phyloP scores from a whole-genome alignment of 1,140 invertebrate species.

The Diuraphis noxia region DNA sequence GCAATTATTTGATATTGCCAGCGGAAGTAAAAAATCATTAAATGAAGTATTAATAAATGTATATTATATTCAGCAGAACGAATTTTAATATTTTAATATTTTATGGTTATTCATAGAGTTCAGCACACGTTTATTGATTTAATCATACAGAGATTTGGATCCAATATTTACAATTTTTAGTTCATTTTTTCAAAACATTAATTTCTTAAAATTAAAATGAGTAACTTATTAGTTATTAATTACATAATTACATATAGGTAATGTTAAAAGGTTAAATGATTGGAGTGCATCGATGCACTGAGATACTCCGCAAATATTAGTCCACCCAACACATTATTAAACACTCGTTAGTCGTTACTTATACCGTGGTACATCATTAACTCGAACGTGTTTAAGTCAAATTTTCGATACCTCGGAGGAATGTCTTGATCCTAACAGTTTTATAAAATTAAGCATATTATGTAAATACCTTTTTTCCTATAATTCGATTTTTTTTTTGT shows the following conservation, averaged over 20 bases:
- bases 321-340: neutral
- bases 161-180: no score
- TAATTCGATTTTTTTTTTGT: no score
- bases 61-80: neutral
- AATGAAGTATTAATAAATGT: no score
- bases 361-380: no score
- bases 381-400: no score
- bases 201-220: neutral
- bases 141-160: neutral
- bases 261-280: neutral
- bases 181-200: neutral
- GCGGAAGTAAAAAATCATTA: no score
- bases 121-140: neutral
- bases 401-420: no score
- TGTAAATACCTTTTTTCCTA: no score
- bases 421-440: no score
- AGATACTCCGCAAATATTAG: neutral
- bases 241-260: no score
- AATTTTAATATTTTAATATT: neutral
- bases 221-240: neutral
- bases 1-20: neutral
- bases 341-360: neutral
- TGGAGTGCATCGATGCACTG: neutral
- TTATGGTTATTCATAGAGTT: neutral
- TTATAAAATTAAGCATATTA: no score